Evolutionary conservation across 30 jellyfish, hydroid and myxozoan species (phyloP).

Genomic region (Aurelia coerulea): DNA sequence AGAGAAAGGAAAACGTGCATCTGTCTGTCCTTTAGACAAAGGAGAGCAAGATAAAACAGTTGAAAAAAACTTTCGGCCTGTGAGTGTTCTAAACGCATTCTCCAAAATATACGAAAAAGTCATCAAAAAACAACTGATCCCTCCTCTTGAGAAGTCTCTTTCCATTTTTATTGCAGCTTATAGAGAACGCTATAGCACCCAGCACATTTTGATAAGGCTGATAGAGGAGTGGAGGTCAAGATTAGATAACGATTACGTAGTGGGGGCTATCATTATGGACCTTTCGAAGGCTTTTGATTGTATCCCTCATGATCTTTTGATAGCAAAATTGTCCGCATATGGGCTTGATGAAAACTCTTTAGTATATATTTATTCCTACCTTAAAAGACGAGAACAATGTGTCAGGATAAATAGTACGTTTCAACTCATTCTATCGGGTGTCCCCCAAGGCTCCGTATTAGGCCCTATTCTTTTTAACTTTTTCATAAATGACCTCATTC

Average conservation of each 20-base stretch:
- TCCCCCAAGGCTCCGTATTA: slow-evolving; percentile 58
- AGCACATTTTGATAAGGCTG: no score
- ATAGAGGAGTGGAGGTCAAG: no score
- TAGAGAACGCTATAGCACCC: no score
- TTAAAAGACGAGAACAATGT: slow-evolving; percentile 26
- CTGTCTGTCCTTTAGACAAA: no score
- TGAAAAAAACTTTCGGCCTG: no score
- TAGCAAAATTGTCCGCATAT: slow-evolving; percentile 43
- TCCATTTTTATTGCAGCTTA: no score
- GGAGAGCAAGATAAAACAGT: no score
- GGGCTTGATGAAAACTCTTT: slow-evolving; percentile 20
- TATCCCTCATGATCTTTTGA: slow-evolving; percentile 31
- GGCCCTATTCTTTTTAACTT: slow-evolving; percentile 58
- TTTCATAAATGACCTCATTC: slow-evolving; percentile 39
- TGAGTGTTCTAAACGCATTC: no score
- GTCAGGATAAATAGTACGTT: slow-evolving; percentile 40
- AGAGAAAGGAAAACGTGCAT: no score
- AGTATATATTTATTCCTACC: slow-evolving; percentile 2
- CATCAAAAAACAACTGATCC: no score
- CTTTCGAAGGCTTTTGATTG: slow-evolving; percentile 15
- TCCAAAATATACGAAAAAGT: neutral
- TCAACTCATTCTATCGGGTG: slow-evolving; percentile 55
- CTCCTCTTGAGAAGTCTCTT: no score
- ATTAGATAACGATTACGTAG: neutral
- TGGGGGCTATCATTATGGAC: slow-evolving; percentile 40